Evolutionary conservation across 2,888 invertebrate species (phyloP).

Genomic region (Rosalia funebris): DNA sequence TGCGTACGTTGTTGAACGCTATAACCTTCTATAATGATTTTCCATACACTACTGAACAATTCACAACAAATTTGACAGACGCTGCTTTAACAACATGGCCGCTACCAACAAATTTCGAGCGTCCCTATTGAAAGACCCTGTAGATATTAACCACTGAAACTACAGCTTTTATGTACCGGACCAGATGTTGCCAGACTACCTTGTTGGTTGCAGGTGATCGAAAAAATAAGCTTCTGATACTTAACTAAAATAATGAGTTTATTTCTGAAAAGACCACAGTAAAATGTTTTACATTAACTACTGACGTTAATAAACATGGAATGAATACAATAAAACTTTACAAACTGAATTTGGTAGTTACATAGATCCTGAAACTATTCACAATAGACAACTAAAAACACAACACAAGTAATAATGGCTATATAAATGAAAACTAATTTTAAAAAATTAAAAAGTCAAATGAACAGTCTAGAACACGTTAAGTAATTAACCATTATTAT

Average conservation of each 20-base stretch:
- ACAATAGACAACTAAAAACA: constrained; percentile 4
- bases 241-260: constrained; percentile 25
- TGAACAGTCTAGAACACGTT: not conserved
- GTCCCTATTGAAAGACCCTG: no score
- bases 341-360: constrained; percentile 18
- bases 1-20: no score
- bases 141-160: no score
- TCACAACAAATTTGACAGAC: no score
- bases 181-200: no score
- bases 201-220: no score
- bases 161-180: no score
- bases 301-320: constrained; percentile 10
- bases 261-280: constrained; percentile 15
- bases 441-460: not conserved
- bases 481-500: constrained; percentile 36
- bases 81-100: no score
- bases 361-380: constrained; percentile 4
- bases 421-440: not conserved
- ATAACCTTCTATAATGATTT: no score
- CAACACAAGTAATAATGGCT: constrained; percentile 20
- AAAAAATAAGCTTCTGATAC: no score
- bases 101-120: no score
- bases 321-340: constrained; percentile 19
- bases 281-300: constrained; percentile 9
- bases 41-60: no score